Conservation (phyloP, 2,113 vertebrate genomes). For the Probosciger aterrimus region DNA sequence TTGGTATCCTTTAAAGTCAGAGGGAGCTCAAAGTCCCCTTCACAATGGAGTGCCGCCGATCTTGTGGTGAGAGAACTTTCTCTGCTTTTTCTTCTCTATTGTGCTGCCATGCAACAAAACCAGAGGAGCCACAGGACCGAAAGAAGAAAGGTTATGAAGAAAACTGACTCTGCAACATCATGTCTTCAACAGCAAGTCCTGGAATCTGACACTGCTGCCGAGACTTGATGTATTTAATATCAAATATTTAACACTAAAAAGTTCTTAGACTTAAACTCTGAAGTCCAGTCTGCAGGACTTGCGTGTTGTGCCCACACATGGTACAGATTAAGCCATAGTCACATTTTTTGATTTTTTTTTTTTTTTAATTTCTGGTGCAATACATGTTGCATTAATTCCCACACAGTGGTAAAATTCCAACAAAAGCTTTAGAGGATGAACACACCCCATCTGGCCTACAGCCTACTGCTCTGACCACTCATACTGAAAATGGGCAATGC, state of each 20-base stretch:
- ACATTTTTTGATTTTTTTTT: not conserved
- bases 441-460: not conserved
- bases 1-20: not conserved
- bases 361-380: not conserved
- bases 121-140: not conserved
- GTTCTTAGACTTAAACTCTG: too few species aligned
- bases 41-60: fast-evolving
- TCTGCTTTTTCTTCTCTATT: not conserved
- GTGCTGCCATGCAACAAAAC: not conserved
- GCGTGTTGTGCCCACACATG: fast-evolving
- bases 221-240: not conserved
- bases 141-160: not conserved
- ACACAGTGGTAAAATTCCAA: not conserved
- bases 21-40: not conserved
- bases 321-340: not conserved
- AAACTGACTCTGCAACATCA: not conserved
- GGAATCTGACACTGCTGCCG: not conserved
- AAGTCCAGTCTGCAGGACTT: not conserved
- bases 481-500: fast-evolving
- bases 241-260: not conserved
- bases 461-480: not conserved
- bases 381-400: not conserved
- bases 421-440: not conserved
- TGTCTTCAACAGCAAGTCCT: not conserved
- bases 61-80: not conserved